These are phyloP conservation scores for Tortrix viridana DNA, from an alignment of 2,888 invertebrate genomes.

Conservation along the genomic window DNA sequence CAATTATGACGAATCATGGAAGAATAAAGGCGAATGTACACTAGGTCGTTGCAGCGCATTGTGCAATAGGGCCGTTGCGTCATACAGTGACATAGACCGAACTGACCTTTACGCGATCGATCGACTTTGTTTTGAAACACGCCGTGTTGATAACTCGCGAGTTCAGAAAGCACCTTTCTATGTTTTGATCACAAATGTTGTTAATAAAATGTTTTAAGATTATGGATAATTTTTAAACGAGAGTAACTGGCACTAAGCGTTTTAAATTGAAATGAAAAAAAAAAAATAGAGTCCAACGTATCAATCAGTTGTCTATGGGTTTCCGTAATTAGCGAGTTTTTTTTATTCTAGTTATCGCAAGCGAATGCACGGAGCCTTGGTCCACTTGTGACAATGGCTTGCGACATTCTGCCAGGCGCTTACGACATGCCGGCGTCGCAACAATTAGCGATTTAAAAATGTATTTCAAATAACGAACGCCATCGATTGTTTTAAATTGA, in stretches of 20 bases:
- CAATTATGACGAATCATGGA: slow-evolving; percentile 2
- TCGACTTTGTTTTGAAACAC: slow-evolving; percentile 45
- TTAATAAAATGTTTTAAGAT: neutral
- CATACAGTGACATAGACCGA: slow-evolving; percentile 62
- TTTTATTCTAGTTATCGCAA: slow-evolving; percentile 67
- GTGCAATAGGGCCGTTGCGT: slow-evolving; percentile 77
- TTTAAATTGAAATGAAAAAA: too few species aligned
- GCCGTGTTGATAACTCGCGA: slow-evolving; percentile 20
- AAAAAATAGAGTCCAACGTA: neutral
- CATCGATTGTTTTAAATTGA: slow-evolving; percentile 16
- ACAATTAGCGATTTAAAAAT: slow-evolving; percentile 57
- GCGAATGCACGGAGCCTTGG: slow-evolving; percentile 82
- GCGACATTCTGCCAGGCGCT: slow-evolving; percentile 75
- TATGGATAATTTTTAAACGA: too few species aligned
- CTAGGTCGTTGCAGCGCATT: slow-evolving; percentile 60
- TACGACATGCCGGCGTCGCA: slow-evolving; percentile 68
- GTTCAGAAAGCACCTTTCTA: slow-evolving; percentile 20
- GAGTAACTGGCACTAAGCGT: too few species aligned
- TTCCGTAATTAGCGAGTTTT: slow-evolving; percentile 40
- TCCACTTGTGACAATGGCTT: slow-evolving; percentile 82
- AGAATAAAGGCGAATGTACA: slow-evolving; percentile 15
- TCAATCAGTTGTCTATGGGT: slow-evolving; percentile 1
- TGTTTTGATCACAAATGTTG: slow-evolving; percentile 8
- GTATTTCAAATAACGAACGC: slow-evolving; percentile 31
- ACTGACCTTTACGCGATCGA: slow-evolving; percentile 80